These are phyloP conservation scores for Lutjanus argentimaculatus DNA, from an alignment of 2,797 vertebrate genomes.

Conservation along the genomic window DNA sequence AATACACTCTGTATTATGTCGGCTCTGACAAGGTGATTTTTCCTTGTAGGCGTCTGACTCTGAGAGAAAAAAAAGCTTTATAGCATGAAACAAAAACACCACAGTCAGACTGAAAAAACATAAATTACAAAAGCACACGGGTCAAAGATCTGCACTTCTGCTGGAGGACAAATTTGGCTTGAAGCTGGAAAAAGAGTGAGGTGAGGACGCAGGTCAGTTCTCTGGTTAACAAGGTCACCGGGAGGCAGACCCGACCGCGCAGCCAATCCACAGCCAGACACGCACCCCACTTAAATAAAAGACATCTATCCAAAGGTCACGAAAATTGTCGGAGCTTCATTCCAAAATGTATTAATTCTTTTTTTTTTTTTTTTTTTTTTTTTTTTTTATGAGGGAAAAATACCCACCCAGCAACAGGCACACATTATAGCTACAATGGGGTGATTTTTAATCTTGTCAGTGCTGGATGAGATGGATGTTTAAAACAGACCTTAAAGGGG, in stretches of 20 bases:
- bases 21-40: constrained; percentile 28
- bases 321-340: constrained; percentile 47
- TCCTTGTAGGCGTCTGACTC: constrained; percentile 13
- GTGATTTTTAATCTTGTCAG: constrained; percentile 31
- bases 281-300: constrained; percentile 42
- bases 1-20: constrained; percentile 21
- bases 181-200: constrained; percentile 46
- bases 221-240: constrained; percentile 59
- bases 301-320: constrained; percentile 49
- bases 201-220: constrained; percentile 50
- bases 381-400: constrained; percentile 34
- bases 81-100: constrained; percentile 53
- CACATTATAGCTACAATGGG: constrained; percentile 2
- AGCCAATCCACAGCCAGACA: constrained; percentile 59
- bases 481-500: constrained; percentile 28
- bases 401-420: constrained; percentile 21
- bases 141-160: constrained; percentile 53
- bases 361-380: constrained; percentile 26
- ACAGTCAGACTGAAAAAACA: constrained; percentile 33
- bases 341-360: constrained; percentile 20
- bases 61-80: constrained; percentile 26
- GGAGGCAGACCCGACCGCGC: constrained; percentile 31
- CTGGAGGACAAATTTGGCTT: constrained; percentile 51
- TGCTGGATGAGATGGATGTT: constrained; percentile 25
- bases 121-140: constrained; percentile 42